Evolutionary conservation across 2,797 vertebrate genomes (phyloP).

Genomic region (Lutjanus argentimaculatus): DNA sequence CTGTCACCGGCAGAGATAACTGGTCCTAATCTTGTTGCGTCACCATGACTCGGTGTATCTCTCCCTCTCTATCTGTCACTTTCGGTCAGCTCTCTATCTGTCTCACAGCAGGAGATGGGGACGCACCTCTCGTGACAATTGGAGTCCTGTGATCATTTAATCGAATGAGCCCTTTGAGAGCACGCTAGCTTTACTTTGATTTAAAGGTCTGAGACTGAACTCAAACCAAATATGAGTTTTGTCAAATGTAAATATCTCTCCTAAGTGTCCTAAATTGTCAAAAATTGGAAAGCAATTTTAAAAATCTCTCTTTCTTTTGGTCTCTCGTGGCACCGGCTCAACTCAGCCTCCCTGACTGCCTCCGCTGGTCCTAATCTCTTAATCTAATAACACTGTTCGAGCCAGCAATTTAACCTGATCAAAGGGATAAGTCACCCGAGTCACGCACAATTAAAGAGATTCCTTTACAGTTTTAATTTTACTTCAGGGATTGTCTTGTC

Average conservation of each 20-base stretch:
- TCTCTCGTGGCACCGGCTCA: constrained; percentile 9
- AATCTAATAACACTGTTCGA: constrained; percentile 48
- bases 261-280: not conserved
- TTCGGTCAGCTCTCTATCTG: constrained; percentile 7
- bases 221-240: not conserved
- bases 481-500: not conserved
- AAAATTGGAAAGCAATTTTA: not conserved
- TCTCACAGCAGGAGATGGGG: constrained; percentile 7
- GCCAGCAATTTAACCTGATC: constrained; percentile 46
- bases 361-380: constrained; percentile 41
- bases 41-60: not conserved
- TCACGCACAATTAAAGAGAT: constrained; percentile 50
- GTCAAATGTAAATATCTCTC: not conserved
- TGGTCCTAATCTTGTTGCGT: constrained; percentile 33
- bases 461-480: constrained; percentile 1
- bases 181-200: not conserved
- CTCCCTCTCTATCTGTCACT: not conserved
- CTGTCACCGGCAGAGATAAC: constrained; percentile 12
- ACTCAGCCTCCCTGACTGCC: not conserved
- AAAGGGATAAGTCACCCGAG: constrained; percentile 30
- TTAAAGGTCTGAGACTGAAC: not conserved
- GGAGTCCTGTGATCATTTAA: constrained; percentile 57
- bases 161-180: constrained; percentile 35
- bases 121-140: not conserved
- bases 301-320: constrained; percentile 3